Evolutionary conservation across 2,888 invertebrate genomes (phyloP).

Genomic region (Bombyx huttoni): DNA sequence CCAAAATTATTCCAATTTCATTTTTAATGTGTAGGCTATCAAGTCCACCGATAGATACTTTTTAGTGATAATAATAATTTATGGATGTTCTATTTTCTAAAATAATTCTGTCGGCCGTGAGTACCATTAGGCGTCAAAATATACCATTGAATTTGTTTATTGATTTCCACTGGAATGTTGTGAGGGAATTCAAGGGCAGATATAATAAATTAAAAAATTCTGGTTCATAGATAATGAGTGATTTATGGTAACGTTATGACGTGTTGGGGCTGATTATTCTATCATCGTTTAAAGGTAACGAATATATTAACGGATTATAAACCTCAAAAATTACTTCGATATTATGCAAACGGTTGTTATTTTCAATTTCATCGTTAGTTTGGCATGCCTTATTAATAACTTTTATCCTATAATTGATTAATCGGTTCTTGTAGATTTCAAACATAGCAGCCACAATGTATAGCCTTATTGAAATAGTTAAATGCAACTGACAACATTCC

Average conservation of each 20-base stretch:
- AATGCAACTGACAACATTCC: constrained; percentile 33
- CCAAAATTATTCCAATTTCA: constrained; percentile 33
- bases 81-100: constrained; percentile 7
- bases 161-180: constrained; percentile 31
- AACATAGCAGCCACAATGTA: no score
- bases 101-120: constrained; percentile 19
- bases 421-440: no score
- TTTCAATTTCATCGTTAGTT: no score
- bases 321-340: no score
- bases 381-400: no score
- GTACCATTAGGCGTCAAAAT: constrained; percentile 46
- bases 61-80: constrained; percentile 11
- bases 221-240: no score
- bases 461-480: constrained; percentile 4
- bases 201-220: not conserved
- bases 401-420: no score
- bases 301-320: no score
- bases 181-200: constrained; percentile 11
- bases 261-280: no score
- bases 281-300: no score
- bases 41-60: constrained; percentile 40
- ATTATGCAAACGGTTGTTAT: no score
- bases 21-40: constrained; percentile 17
- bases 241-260: no score
- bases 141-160: constrained; percentile 18